phyloP scores from a whole-genome alignment of 1,140 invertebrate species.

The Panulirus ornatus region DNA sequence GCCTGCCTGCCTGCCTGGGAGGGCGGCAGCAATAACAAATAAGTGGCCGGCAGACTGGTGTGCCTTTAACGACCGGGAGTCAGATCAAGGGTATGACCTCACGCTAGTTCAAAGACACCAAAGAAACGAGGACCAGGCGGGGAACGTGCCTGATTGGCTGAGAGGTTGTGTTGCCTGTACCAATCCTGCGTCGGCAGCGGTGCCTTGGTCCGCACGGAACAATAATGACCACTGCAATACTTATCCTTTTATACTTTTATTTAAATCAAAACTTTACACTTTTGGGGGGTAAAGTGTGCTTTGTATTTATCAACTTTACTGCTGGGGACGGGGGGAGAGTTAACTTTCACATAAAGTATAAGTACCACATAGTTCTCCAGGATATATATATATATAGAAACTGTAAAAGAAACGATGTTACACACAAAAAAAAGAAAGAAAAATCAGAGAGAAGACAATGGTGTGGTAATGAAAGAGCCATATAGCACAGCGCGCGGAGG shows the following conservation, averaged over 20 bases:
- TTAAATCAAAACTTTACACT: no score
- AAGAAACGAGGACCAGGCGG: constrained; percentile 33
- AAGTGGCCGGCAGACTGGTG: not conserved
- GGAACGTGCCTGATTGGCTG: constrained; percentile 52
- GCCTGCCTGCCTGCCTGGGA: not conserved
- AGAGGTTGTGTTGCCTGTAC: constrained; percentile 20
- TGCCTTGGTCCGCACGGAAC: not conserved
- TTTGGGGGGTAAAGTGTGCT: no score
- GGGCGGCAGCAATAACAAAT: constrained; percentile 19
- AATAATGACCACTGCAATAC: no score
- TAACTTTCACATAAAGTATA: no score
- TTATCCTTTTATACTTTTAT: no score
- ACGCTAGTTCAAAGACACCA: constrained; percentile 39
- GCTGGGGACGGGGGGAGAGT: no score
- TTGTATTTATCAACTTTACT: no score
- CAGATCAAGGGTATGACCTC: constrained; percentile 20
- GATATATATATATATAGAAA: no score
- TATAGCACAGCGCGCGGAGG: not conserved
- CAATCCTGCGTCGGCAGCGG: not conserved
- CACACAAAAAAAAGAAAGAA: not conserved
- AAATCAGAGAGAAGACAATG: no score
- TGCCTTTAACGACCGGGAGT: constrained; percentile 19
- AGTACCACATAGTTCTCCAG: no score
- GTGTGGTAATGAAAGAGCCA: not conserved
- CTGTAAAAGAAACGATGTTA: no score